Evolutionary conservation across 1,140 invertebrate species (phyloP).

Genomic region (Drosophila rufa): DNA sequence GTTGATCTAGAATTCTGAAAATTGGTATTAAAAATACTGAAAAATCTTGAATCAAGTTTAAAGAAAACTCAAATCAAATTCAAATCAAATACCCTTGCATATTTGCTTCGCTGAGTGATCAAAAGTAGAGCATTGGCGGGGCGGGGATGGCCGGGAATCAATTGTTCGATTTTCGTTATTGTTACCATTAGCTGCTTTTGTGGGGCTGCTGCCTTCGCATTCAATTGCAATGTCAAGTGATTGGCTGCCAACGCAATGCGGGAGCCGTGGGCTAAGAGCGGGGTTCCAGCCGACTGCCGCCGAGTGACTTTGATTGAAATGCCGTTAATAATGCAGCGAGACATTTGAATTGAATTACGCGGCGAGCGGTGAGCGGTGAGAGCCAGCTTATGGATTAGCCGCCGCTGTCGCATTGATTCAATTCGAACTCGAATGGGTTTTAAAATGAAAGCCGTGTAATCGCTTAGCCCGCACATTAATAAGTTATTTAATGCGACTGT

Average conservation of each 20-base stretch:
- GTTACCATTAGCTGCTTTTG: constrained; percentile 39
- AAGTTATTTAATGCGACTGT: constrained; percentile 24
- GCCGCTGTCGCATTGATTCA: background rate
- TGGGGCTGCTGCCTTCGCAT: constrained; percentile 49
- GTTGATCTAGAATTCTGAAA: no score
- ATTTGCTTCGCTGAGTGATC: background rate
- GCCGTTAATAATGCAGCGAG: constrained; percentile 70
- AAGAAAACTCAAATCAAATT: no score
- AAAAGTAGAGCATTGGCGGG: constrained; percentile 8
- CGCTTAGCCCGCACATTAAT: constrained; percentile 13
- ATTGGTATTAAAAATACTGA: no score
- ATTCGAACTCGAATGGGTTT: constrained; percentile 5
- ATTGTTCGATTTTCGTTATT: constrained; percentile 42
- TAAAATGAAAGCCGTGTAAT: constrained; percentile 55
- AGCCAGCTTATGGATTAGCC: constrained; percentile 42
- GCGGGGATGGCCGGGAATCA: no score
- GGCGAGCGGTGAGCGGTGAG: constrained; percentile 19
- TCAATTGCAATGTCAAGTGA: constrained; percentile 77
- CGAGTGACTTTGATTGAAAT: constrained; percentile 64
- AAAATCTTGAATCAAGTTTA: no score
- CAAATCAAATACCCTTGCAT: background rate
- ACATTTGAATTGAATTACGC: constrained; percentile 73
- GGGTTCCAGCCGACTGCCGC: constrained; percentile 3
- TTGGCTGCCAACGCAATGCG: constrained; percentile 48
- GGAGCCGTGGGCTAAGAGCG: background rate